Conservation (phyloP, 1,140 invertebrate species). For the Brachionus angularis region DNA sequence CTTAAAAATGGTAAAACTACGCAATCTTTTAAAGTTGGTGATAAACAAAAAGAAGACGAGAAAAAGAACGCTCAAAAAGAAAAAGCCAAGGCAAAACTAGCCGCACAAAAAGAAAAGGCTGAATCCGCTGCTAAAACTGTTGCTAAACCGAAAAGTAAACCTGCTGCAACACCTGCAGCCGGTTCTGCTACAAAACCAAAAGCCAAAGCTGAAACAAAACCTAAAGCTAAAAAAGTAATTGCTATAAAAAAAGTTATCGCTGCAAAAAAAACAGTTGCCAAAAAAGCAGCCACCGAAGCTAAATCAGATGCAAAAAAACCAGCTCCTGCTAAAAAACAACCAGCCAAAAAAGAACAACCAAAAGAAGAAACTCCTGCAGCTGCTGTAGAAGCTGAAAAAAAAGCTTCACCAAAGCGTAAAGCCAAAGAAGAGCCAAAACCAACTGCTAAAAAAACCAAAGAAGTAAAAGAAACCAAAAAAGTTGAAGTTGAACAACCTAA, state of each 20-base stretch:
- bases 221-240: not conserved
- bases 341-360: not conserved
- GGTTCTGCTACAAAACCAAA: too few species aligned
- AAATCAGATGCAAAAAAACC: not conserved
- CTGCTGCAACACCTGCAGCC: too few species aligned
- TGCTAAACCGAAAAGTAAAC: too few species aligned
- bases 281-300: not conserved
- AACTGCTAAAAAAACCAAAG: not conserved
- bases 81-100: not conserved
- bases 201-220: not conserved
- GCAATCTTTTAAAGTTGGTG: slow-evolving; percentile 27
- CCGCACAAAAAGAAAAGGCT: not conserved
- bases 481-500: too few species aligned
- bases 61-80: slow-evolving; percentile 14
- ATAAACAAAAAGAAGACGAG: slow-evolving; percentile 39
- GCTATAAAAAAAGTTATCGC: too few species aligned
- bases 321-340: not conserved
- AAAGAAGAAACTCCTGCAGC: not conserved
- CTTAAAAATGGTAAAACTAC: slow-evolving; percentile 24
- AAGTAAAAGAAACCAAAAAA: not conserved
- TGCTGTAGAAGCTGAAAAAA: slow-evolving; percentile 2
- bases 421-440: not conserved
- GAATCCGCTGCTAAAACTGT: not conserved
- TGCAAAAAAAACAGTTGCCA: not conserved
- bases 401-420: too few species aligned